Conservation (phyloP, 2,113 vertebrate genomes). For the Dolichallabes microphthalmus region DNA sequence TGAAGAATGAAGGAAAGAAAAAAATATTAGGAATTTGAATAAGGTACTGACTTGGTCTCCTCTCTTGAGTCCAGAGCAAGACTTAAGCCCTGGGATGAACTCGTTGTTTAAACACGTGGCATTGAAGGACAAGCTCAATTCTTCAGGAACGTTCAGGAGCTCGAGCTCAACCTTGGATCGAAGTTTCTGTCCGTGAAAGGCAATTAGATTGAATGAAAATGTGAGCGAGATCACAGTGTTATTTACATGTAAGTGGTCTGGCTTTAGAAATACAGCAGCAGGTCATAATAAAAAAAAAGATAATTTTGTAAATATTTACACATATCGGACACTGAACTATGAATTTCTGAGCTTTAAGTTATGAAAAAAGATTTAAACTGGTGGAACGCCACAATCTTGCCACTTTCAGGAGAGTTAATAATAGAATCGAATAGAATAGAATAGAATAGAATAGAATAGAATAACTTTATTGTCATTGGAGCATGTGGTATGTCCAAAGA, state of each 20-base stretch:
- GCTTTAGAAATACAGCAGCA: background rate
- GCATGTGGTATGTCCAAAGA: too few relatives aligned
- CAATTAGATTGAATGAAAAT: background rate
- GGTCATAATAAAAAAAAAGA: background rate
- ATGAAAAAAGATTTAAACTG: background rate
- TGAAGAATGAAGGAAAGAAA: background rate
- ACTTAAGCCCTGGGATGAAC: constrained; percentile 79
- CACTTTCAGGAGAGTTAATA: too few relatives aligned
- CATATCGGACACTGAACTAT: background rate
- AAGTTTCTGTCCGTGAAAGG: constrained; percentile 74
- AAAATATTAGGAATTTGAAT: too few relatives aligned
- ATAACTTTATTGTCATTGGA: too few relatives aligned
- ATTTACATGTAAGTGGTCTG: too few relatives aligned
- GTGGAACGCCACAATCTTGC: background rate
- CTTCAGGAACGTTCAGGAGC: constrained; percentile 81
- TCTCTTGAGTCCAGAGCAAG: constrained; percentile 82
- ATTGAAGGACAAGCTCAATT: constrained; percentile 81
- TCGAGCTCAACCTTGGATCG: constrained; percentile 85
- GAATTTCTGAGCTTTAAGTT: background rate
- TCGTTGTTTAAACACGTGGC: constrained; percentile 80
- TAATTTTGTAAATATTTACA: background rate
- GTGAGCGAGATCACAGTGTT: background rate
- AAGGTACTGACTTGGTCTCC: constrained; percentile 80
- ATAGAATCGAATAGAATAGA: too few relatives aligned
- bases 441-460: too few relatives aligned